These are phyloP conservation scores for Lepisosteus oculatus DNA, from an alignment of 2,113 vertebrate genomes.

Conservation along the genomic window DNA sequence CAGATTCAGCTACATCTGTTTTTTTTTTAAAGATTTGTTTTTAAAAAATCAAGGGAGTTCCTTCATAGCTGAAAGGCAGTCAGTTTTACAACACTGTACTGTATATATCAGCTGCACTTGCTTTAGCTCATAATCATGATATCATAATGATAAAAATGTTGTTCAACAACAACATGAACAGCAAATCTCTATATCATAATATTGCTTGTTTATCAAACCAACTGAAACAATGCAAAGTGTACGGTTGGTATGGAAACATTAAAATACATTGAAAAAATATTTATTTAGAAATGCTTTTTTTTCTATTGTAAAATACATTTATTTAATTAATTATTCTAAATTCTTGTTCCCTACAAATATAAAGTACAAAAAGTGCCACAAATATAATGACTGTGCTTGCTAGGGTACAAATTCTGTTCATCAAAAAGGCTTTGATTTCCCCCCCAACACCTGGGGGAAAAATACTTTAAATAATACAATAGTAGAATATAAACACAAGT, in stretches of 20 bases:
- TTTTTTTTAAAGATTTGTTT: background rate
- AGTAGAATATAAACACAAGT: background rate
- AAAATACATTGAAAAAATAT: conserved; percentile 8
- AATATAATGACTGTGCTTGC: background rate
- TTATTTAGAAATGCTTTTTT: conserved; percentile 13
- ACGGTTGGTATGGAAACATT: conserved; percentile 14
- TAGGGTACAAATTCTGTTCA: background rate
- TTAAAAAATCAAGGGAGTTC: conserved; percentile 7
- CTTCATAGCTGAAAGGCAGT: background rate
- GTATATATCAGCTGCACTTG: background rate
- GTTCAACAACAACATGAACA: no score
- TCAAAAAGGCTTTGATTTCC: background rate
- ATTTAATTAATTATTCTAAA: background rate
- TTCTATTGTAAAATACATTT: conserved; percentile 9
- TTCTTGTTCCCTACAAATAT: background rate
- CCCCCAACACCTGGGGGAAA: background rate
- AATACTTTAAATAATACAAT: conserved; percentile 9
- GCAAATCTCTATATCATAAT: background rate
- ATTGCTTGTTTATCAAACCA: conserved; percentile 12
- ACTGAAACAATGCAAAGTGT: conserved; percentile 11
- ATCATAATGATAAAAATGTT: background rate
- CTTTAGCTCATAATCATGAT: background rate
- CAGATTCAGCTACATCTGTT: no score
- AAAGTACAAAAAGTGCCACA: conserved; percentile 12
- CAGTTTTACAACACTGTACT: no score